Conservation (phyloP, 2,797 vertebrate species). For the Orestias chungarensis region DNA sequence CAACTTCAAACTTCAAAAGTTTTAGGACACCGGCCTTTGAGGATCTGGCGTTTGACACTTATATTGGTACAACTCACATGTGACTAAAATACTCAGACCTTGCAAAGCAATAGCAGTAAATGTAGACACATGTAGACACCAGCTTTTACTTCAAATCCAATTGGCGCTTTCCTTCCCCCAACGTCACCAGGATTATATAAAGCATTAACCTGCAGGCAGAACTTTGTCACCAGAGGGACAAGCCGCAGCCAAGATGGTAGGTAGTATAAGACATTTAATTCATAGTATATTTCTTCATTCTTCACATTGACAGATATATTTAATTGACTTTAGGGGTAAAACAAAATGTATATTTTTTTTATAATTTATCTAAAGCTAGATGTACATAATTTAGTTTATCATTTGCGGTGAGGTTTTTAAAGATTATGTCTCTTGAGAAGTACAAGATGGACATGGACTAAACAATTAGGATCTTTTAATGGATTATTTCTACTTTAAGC, state of each 20-base stretch:
- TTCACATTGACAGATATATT: not conserved
- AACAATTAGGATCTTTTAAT: no score
- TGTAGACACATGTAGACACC: not conserved
- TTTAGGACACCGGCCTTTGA: no score
- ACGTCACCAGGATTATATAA: constrained; percentile 44
- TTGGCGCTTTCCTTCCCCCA: constrained; percentile 5
- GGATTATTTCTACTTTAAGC: not conserved
- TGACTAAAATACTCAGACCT: not conserved
- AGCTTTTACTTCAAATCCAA: not conserved
- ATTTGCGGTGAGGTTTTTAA: not conserved
- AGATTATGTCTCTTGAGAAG: not conserved
- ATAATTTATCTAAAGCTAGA: not conserved
- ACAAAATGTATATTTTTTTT: not conserved
- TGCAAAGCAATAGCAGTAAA: not conserved
- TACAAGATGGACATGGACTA: not conserved
- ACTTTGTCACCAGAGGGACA: constrained; percentile 16
- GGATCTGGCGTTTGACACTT: no score
- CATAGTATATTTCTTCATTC: not conserved
- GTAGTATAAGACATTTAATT: constrained; percentile 7
- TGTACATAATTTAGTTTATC: not conserved
- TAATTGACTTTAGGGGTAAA: not conserved
- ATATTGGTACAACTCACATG: not conserved
- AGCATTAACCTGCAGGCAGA: constrained; percentile 23
- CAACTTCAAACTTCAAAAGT: no score
- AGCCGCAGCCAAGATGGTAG: constrained; percentile 65